Conservation (phyloP, 1,140 invertebrate species). For the Ptiloglossa arizonensis region DNA sequence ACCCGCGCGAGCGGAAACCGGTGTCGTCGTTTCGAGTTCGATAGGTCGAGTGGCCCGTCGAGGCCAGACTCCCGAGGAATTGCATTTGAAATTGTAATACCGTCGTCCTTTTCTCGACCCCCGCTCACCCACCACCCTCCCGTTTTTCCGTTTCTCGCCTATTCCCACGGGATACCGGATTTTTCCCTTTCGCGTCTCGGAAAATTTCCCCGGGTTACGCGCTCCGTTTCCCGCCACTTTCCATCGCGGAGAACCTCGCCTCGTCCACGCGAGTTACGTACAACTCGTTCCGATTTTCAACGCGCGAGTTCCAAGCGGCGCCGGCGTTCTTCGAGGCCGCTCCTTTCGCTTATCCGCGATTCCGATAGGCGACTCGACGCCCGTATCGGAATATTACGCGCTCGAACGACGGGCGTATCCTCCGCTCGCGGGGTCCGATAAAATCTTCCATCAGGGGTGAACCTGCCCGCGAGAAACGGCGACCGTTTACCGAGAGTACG, state of each 20-base stretch:
- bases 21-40: constrained; percentile 56
- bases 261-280: background rate
- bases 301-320: no score
- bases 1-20: constrained; percentile 27
- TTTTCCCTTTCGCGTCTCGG: constrained; percentile 5
- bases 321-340: no score
- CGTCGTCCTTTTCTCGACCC: background rate
- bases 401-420: no score
- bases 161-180: constrained; percentile 26
- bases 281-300: no score
- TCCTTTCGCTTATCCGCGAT: no score
- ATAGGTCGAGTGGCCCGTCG: constrained; percentile 41
- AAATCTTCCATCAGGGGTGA: no score
- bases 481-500: no score
- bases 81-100: constrained; percentile 79
- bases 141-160: background rate
- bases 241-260: background rate
- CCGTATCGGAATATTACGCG: no score
- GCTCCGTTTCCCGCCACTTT: constrained; percentile 34
- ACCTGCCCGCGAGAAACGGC: no score
- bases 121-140: background rate
- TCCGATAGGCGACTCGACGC: no score
- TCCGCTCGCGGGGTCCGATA: no score
- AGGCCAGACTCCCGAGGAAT: constrained; percentile 61
- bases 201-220: constrained; percentile 29